Percentiles rank a stretch among this genome's conserved stretches.
These are phyloP conservation scores for Gasteruption jaculator DNA, from an alignment of 2,888 invertebrate genomes.

Conservation along the genomic window DNA sequence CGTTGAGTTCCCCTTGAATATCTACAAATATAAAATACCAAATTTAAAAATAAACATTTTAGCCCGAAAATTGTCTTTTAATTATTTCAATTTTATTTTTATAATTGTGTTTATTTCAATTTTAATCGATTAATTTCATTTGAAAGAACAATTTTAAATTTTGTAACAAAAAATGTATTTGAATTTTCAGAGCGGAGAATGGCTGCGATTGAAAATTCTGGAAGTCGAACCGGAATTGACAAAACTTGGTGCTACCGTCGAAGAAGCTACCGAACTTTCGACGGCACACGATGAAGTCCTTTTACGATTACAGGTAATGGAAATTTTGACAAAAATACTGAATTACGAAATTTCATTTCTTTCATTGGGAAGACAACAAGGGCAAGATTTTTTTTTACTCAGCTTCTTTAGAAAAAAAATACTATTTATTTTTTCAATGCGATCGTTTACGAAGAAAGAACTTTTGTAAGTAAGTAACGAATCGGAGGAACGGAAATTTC, in stretches of 20 bases:
- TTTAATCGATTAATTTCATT: too few relatives aligned
- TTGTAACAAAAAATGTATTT: conserved; percentile 6
- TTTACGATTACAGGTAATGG: conserved; percentile 71
- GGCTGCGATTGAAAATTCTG: conserved; percentile 78
- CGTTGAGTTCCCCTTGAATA: too few relatives aligned
- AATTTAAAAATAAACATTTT: conserved; percentile 5
- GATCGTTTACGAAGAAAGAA: too few relatives aligned
- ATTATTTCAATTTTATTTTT: too few relatives aligned
- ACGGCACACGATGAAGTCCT: conserved; percentile 80
- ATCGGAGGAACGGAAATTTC: too few relatives aligned
- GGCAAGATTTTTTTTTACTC: too few relatives aligned
- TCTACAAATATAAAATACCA: conserved; percentile 2
- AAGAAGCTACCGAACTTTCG: conserved; percentile 72
- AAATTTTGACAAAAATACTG: too few relatives aligned
- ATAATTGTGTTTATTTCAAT: too few relatives aligned
- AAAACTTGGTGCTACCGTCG: conserved; percentile 70
- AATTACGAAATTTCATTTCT: too few relatives aligned
- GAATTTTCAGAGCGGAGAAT: conserved; percentile 79
- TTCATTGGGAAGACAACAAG: neutral
- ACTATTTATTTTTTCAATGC: too few relatives aligned
- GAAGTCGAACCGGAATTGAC: conserved; percentile 82
- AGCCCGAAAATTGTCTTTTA: conserved; percentile 1
- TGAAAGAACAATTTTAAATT: conserved; percentile 1
- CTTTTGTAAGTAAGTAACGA: too few relatives aligned
- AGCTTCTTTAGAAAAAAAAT: too few relatives aligned